Conservation (phyloP, 1,140 invertebrate genomes). For the Zophobas atratus region DNA sequence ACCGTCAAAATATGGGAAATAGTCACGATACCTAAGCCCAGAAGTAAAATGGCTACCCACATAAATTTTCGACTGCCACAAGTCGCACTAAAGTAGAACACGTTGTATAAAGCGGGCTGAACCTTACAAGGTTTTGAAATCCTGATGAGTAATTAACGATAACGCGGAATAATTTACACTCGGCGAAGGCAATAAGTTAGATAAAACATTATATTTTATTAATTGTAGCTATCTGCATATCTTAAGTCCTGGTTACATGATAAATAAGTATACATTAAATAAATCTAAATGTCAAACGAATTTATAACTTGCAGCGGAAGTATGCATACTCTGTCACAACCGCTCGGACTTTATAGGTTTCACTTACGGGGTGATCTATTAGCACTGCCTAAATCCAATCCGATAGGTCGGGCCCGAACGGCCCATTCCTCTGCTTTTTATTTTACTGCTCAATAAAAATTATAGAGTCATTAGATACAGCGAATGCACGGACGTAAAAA, state of each 20-base stretch:
- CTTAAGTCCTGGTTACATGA: conserved; percentile 40
- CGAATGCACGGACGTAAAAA: conserved; percentile 8
- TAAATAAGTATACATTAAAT: conserved; percentile 44
- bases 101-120: not conserved
- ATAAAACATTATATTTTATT: conserved; percentile 41
- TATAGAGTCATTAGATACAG: not conserved
- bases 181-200: conserved; percentile 15
- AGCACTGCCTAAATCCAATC: conserved; percentile 9
- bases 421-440: conserved; percentile 1
- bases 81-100: not conserved
- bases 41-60: not conserved
- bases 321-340: conserved; percentile 37
- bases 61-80: conserved; percentile 2
- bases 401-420: not conserved
- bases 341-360: conserved; percentile 26
- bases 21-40: conserved; percentile 18
- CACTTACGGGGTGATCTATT: conserved; percentile 26
- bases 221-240: conserved; percentile 39
- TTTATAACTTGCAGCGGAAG: conserved; percentile 37
- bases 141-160: conserved; percentile 23
- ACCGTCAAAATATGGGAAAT: conserved; percentile 35
- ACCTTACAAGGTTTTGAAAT: conserved; percentile 13
- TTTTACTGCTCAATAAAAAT: conserved; percentile 12
- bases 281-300: conserved; percentile 41
- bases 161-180: conserved; percentile 31